Base-by-base conservation (phyloP, 1,140 invertebrate genomes). In the Drosophila ananassae region DNA sequence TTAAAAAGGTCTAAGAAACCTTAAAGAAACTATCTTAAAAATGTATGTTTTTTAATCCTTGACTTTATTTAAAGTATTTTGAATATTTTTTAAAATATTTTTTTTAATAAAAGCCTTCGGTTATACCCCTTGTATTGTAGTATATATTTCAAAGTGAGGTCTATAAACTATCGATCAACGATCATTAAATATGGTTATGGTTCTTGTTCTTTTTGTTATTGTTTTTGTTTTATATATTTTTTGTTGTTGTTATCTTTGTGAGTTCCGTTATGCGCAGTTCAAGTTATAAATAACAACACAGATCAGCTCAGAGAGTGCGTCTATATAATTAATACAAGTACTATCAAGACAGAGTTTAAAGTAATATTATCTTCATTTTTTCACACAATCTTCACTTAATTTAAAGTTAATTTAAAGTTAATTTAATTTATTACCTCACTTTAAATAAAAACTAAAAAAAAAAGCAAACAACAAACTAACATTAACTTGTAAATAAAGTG, bases 131-230 rank as follows among this genome's bases (percentile, higher is more conserved):
- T 12, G 34, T 17, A 17, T 37, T 10, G 10, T 10, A 3, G 34
- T 37, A 37, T 37, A 37, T 4, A n/a, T 12, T 37, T 37, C 34
- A 2, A 41, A 30, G 10, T 37, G 13, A 28, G 12, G 2, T 24
- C n/a, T 39, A 13, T 46, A 6, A 63, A 32, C 25, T 32, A 66
- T 46, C 48, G 64, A 55, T 68, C 50, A 17, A 5, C 25, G 13
- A 67, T 68, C 61, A 47, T 67, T 37, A 68, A 47, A 68, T 55
- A 67, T 68, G 62, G 63, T 68, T 68, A 68, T 67, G 48, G 50
- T 46, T 66, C 30, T 47, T 7, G 34, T 52, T 48, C 22, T 64
- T 62, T 46, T 34, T 51, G 25, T 50, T 21, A 12, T 25, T 46
- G 25, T 50, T 21, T 17, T 25, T 46, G 12, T 44, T 21, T 17